A percentile compares a stretch with the other conserved stretches of the same genome.
phyloP scores from a whole-genome alignment of 2,113 vertebrate species.

The Callaeas wilsoni region DNA sequence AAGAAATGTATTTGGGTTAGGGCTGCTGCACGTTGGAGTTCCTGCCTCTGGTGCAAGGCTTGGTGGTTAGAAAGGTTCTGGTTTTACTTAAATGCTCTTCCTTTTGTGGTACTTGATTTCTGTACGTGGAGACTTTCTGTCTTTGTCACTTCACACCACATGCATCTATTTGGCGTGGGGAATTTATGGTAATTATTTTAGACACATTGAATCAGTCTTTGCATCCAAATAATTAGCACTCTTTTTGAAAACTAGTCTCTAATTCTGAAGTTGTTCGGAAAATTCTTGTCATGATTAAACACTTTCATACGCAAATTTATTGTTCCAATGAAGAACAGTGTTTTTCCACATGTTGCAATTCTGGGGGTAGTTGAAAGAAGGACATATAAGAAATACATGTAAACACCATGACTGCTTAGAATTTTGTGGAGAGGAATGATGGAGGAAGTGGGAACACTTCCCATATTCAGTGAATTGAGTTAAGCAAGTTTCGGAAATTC shows the following conservation, averaged over 20 bases:
- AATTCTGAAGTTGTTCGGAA: not conserved
- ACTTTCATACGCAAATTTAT: not conserved
- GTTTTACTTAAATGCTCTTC: not conserved
- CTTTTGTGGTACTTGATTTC: not conserved
- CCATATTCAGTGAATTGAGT: not conserved
- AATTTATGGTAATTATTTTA: not conserved
- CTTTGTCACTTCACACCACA: not conserved
- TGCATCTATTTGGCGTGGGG: not conserved
- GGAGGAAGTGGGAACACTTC: not conserved
- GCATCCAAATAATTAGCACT: not conserved
- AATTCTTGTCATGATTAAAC: not conserved
- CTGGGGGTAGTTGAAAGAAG: not conserved
- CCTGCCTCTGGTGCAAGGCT: not conserved
- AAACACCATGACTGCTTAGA: not conserved
- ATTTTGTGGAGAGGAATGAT: not conserved
- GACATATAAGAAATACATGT: not conserved
- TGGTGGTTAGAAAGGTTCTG: not conserved
- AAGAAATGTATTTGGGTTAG: not conserved
- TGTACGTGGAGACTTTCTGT: not conserved
- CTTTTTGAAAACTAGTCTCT: not conserved
- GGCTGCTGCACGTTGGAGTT: accelerated
- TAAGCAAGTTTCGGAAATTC: not conserved
- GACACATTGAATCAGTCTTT: not conserved
- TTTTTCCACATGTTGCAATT: not conserved
- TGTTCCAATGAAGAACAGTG: not conserved